These are phyloP conservation scores for Pseudopipra pipra DNA, from an alignment of 2,113 vertebrate genomes.

Conservation along the genomic window DNA sequence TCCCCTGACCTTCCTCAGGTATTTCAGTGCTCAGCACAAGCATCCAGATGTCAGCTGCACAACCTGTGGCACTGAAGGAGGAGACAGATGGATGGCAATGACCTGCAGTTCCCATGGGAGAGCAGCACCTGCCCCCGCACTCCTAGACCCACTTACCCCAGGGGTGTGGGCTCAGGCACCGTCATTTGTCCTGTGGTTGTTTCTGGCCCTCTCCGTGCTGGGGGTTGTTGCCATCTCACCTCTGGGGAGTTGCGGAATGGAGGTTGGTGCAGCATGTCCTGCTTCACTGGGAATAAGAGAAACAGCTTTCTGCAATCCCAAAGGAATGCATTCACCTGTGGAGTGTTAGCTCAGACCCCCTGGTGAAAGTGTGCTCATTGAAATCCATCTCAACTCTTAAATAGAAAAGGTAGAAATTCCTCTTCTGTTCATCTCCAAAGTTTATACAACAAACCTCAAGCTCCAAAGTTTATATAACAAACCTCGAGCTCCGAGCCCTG, in stretches of 20 bases:
- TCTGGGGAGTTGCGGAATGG: accelerated
- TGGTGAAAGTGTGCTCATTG: neutral
- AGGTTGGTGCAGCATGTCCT: neutral
- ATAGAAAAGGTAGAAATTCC: neutral
- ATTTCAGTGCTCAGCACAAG: neutral
- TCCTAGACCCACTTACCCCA: accelerated
- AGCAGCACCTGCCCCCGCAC: accelerated
- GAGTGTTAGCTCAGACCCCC: slow-evolving; percentile 2
- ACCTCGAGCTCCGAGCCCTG: neutral
- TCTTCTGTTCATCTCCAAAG: neutral
- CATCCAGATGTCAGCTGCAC: neutral
- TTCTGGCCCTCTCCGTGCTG: neutral
- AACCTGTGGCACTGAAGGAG: accelerated
- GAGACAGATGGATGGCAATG: neutral
- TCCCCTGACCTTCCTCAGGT: neutral
- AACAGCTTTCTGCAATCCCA: neutral
- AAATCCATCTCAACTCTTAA: slow-evolving; percentile 19
- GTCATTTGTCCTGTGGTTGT: accelerated
- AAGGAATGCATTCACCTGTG: neutral
- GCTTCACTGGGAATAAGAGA: neutral
- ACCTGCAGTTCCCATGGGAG: neutral
- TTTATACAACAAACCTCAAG: slow-evolving; percentile 5
- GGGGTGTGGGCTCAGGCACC: accelerated
- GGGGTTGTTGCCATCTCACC: neutral
- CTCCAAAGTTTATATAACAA: neutral